Evolutionary conservation across 2,113 vertebrate species (phyloP).

Genomic region (Serilophus lunatus): DNA sequence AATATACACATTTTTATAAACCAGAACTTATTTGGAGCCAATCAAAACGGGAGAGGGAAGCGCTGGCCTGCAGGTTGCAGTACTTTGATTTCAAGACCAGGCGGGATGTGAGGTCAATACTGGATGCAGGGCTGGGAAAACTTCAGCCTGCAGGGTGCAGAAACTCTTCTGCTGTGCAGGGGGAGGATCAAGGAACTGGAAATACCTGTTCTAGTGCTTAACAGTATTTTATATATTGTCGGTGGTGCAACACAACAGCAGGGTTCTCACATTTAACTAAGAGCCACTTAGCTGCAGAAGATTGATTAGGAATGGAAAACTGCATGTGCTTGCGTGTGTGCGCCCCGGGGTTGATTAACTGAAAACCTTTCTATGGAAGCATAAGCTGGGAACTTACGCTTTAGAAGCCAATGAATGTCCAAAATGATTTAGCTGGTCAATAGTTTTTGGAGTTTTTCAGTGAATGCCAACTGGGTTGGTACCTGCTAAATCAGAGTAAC

Average conservation of each 20-base stretch:
- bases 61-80: not conserved
- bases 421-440: not conserved
- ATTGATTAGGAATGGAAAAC: conserved; percentile 27
- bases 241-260: conserved; percentile 23
- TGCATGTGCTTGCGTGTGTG: not conserved
- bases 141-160: conserved; percentile 30
- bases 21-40: conserved; percentile 4
- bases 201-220: conserved; percentile 32
- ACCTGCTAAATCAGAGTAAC: conserved; percentile 34
- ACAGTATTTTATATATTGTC: not conserved
- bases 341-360: not conserved
- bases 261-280: conserved; percentile 37
- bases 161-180: conserved; percentile 1
- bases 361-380: not conserved
- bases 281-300: conserved; percentile 59
- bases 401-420: not conserved
- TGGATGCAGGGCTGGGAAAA: conserved; percentile 16
- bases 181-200: conserved; percentile 33
- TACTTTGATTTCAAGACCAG: not conserved
- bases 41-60: not conserved
- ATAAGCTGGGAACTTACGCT: not conserved
- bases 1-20: conserved; percentile 2
- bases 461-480: not conserved
- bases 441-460: conserved; percentile 45
- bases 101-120: conserved; percentile 38